Base-by-base conservation (phyloP, 2,797 vertebrate species). In the Myiotriccus ornatus region DNA sequence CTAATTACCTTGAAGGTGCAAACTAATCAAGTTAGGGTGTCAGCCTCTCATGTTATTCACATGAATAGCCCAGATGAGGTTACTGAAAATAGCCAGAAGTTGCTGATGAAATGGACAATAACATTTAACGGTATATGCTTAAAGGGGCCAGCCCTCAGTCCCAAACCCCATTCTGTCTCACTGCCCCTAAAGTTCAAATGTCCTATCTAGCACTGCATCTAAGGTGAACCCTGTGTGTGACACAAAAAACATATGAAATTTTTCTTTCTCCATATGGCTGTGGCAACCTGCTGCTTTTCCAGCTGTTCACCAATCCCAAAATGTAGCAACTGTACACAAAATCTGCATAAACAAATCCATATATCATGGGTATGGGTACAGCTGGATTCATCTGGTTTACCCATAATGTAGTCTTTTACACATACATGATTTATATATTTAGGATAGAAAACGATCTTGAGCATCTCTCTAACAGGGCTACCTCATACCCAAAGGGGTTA, bases 1-100 rank as follows among this genome's bases (percentile, higher is more conserved):
- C 80, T 95, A 94, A 97, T 95, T 96, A 95, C 93, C 89, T 91
- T 91, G 77, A 92, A 94, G 87, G 91, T 96, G 80, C 73, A 93
- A 95, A 94, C 70, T 94, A 94, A 95, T 94, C 85, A 95, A 57
- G 86, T 84, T 64, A 94, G 35, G 30, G 70, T 39, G 70, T 84
- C 52, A 94, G 65, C 44, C 57, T 35, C 69, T 81, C 89, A 81
- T 2, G 0, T 84, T 94, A 86, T 76, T 95, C 94, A 86, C 64
- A 60, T 41, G 63, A 95, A 94, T n/a, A 88, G 68, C 56, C 44
- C 88, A 89, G 74, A 59, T 0, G 30, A 88, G 30, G 59, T 73
- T 93, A 47, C 35, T 43, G 63, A 86, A 93, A 96, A 88, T 10
- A 73, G 52, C 30, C 12, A 90, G 70, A 84, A 74, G 34, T 8